Base-by-base conservation (phyloP, 2,888 invertebrate genomes). In the Mythimna albipuncta region DNA sequence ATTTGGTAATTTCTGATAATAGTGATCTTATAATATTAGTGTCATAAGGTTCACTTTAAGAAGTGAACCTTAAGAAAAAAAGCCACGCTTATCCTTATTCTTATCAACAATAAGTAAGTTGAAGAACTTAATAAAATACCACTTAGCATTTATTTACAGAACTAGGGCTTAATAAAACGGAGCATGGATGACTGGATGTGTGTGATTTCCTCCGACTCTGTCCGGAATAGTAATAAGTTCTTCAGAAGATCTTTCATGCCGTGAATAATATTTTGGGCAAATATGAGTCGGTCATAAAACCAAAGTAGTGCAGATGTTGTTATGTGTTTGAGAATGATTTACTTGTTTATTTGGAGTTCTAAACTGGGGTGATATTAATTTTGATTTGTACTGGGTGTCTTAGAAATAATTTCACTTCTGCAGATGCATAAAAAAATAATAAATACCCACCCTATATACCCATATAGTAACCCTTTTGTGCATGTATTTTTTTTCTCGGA, bases 41-140 rank as follows among this genome's bases (percentile, higher is more conserved):
- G 26, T 26, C 26, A 2, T 26, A 26, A 26, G 26, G 26, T 26
- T 26, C 26, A 26, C 26, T 26, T 26, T 26, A 26, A 26, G 26
- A 26, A 26, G 26, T 38, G 38, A 41, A 44, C 44, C 4, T 13
- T 13, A 44, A 13, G 5, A 44, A 44, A 44, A 13, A 11, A 44
- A 13, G 11, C 21, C 35, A 90, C 88, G 86, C 90, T 89, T 86
- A 90, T 91, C 87, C 88, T 89, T 91, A 91, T 90, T 88, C 88
- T 76, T 72, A 85, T 79, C 89, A 88, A 87, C 86, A 83, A 84
- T 86, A 88, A 87, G 79, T 85, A 82, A 87, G 87, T 87, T 86
- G 87, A 62, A 88, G 87, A 89, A 91, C 89, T 91, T 92, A 91
- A 92, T 92, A 90, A 90, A 91, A 90, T 87, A 88, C 85, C 87